phyloP scores from a whole-genome alignment of 2,113 vertebrate genomes.

The Thalassoma bifasciatum region DNA sequence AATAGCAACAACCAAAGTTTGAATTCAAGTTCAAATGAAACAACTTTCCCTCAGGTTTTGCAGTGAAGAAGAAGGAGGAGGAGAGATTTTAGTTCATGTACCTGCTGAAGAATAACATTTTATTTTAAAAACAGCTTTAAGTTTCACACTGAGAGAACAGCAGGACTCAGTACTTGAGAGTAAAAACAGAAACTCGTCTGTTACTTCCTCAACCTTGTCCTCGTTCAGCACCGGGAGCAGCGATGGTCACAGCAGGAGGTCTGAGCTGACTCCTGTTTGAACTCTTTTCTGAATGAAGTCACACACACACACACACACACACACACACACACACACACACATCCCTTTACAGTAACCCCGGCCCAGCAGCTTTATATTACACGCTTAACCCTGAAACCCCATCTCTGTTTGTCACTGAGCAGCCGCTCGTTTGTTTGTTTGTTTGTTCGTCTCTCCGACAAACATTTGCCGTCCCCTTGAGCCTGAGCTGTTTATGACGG shows the following conservation, averaged over 20 bases:
- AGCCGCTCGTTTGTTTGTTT: constrained; percentile 1
- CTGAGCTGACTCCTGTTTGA: constrained; percentile 20
- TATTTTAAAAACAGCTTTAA: background rate
- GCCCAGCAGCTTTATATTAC: constrained; percentile 13
- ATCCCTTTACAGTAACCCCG: background rate
- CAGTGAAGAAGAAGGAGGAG: too few relatives aligned
- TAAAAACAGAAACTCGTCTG: background rate
- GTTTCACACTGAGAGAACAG: background rate
- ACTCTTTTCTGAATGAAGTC: constrained; percentile 7
- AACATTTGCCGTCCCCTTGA: too few relatives aligned
- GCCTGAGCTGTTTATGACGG: background rate
- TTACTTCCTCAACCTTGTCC: background rate
- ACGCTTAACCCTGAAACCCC: background rate
- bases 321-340: background rate
- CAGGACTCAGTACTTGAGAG: background rate
- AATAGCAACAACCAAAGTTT: too few relatives aligned
- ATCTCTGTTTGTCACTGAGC: background rate
- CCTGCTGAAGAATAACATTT: background rate
- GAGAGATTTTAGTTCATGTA: too few relatives aligned
- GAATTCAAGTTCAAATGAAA: too few relatives aligned
- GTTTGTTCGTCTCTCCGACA: background rate
- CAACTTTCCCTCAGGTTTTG: too few relatives aligned
- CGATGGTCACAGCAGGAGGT: constrained; percentile 8
- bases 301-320: background rate
- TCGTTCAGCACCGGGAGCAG: background rate